Evolutionary conservation across 1,140 invertebrate genomes (phyloP).

Genomic region (Papilio polytes): DNA sequence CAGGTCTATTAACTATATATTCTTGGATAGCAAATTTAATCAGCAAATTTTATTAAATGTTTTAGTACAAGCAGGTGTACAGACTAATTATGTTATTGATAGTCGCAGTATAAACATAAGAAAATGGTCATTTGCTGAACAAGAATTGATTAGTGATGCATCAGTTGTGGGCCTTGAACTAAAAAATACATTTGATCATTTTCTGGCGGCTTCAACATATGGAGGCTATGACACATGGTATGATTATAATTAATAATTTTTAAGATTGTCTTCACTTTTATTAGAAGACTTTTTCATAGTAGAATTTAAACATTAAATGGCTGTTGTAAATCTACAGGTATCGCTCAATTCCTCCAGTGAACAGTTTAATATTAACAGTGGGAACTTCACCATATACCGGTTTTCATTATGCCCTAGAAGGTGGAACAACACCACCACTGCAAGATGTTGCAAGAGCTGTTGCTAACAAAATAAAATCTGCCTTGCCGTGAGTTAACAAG

Average conservation of each 20-base stretch:
- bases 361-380: conserved; percentile 90
- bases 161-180: conserved; percentile 90
- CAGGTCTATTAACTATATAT: neutral
- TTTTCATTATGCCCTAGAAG: conserved; percentile 96
- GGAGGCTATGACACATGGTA: conserved; percentile 89
- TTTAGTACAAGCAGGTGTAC: conserved; percentile 89
- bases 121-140: conserved; percentile 94
- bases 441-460: conserved; percentile 95
- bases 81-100: conserved; percentile 80
- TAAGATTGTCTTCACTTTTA: conserved; percentile 16
- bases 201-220: conserved; percentile 91
- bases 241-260: conserved; percentile 16
- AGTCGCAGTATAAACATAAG: conserved; percentile 86
- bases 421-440: conserved; percentile 88
- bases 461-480: conserved; percentile 94
- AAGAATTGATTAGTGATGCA: conserved; percentile 90
- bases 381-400: conserved; percentile 93
- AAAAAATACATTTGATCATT: conserved; percentile 93
- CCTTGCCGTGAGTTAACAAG: conserved; percentile 89
- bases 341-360: conserved; percentile 90
- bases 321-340: conserved; percentile 79
- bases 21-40: neutral
- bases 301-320: conserved; percentile 41
- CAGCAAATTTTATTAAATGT: conserved; percentile 41
- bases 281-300: neutral